These are phyloP conservation scores for Brachyalestes nurse DNA, from an alignment of 2,797 vertebrate species.

Conservation along the genomic window DNA sequence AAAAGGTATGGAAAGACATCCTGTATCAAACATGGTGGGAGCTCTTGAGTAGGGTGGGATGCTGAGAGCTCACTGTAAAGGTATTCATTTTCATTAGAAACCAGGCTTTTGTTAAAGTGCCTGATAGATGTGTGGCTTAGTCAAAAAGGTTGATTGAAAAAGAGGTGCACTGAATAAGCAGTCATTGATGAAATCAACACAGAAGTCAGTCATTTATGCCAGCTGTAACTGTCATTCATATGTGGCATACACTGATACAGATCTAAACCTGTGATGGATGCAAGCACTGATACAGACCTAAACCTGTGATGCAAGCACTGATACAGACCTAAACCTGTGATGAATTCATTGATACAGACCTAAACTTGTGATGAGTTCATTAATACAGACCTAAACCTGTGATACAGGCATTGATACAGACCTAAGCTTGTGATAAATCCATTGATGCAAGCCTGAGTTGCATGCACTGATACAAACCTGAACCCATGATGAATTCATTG, in stretches of 20 bases:
- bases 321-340: too few species aligned
- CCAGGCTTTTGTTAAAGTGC: neutral
- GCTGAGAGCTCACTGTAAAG: neutral
- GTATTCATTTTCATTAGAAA: neutral
- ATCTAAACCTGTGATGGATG: too few species aligned
- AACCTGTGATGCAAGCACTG: too few species aligned
- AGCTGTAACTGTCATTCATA: neutral
- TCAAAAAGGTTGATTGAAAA: neutral
- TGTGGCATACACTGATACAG: too few species aligned
- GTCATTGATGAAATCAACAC: neutral
- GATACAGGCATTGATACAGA: neutral
- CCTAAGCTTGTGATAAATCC: neutral
- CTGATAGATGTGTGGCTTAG: neutral
- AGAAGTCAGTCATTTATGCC: neutral
- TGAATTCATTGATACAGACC: too few species aligned
- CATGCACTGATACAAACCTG: too few species aligned
- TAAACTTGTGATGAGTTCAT: too few species aligned
- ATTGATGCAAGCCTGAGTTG: too few species aligned
- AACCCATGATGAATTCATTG: too few species aligned
- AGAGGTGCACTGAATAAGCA: neutral
- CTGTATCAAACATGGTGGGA: neutral
- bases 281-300: too few species aligned
- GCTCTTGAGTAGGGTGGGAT: neutral
- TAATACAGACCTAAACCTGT: too few species aligned
- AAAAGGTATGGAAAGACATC: neutral